Base-by-base conservation (phyloP, 2,113 vertebrate species). In the Chionodraco myersi region DNA sequence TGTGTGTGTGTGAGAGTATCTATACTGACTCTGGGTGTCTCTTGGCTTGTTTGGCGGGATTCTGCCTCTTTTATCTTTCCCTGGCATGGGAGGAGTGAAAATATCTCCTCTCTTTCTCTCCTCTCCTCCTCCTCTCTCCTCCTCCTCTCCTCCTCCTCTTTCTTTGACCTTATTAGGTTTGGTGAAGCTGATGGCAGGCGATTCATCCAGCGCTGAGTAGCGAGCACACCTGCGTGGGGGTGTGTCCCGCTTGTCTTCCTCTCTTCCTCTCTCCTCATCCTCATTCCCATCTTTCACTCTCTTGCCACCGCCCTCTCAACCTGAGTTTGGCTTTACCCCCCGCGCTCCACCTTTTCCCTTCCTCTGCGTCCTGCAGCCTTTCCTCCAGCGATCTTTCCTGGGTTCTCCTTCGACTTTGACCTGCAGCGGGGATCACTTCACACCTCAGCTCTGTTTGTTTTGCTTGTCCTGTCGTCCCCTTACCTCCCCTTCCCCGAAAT, bases 401-500 rank as follows among this genome's bases (percentile, higher is more conserved):
- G 62, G 70, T 30, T 60, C 21, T 85, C 79, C 75, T 82, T 90
- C 76, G 80, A 90, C 91, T 90, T 84, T 89, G 91, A 84, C 91
- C 91, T 87, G 83, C 86, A 80, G 57, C 2, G 51, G 78, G 75
- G 89, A 93, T 95, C 95, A 92, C 89, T 95, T 95, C 92, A 85
- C 95, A 95, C 93, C 91, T 93, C 83, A 0, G 59, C 67, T 88
- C 93, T 96, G 95, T 96, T 96, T 96, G 91, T 95, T 96, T 92
- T 92, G 87, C 91, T 95, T 94, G 91, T 90, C 90, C 94, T 94
- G 93, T 95, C 95, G 93, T 72, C 92, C 80, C 82, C 34, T 67
- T 80, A 44, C 77, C 83, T 62, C 58, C 86, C 1, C 2, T 16
- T 0, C 51, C 84, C n/a, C 62, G n/a, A 36, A 86, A 92, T 58